Base-by-base conservation (phyloP, 2,797 vertebrate species). In the Periparus ater region DNA sequence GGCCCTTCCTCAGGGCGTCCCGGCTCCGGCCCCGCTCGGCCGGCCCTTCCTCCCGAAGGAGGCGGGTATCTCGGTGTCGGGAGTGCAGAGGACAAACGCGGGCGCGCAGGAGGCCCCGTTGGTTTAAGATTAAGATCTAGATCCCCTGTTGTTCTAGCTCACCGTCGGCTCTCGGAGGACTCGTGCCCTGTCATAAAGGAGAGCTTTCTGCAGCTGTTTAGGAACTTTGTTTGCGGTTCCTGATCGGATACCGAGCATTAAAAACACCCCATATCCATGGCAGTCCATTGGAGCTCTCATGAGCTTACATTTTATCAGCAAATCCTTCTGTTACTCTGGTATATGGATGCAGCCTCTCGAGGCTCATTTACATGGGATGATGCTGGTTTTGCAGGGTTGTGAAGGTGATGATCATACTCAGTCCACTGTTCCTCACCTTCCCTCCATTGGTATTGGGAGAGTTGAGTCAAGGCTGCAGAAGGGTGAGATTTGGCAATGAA, bases 31-130 rank as follows among this genome's bases (percentile, higher is more conserved):
- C 45, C 51, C 17, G 17, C 13, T 42, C 16, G 42, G 42, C 42
- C 12, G 40, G 27, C 44, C 22, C 17, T 22, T 17, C 44, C 11
- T 50, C 32, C 44, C 21, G 3, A 5, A 27, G 4, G 17, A 30
- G 9, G 6, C 3, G 16, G 30, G 36, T 6, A 4, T 15, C 11
- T 18, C 40, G 20, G 8, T 55, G 50, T 18, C 5, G 7, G 16
- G 36, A 51, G 50, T 45, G 57, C 10, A 0, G 5, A 16, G 20
- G 23, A 10, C 11, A 1, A 27, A 7, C 2, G 12, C 6, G 14
- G 53, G 5, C 18, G 1, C 1, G 8, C 21, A 6, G 36, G 40
- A 22, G 22, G 30, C 23, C 17, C 0, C 15, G 1, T 2, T 6
- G n/a, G 6, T 0, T 23, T 32, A 3, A 42, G 40, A 40, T 26